phyloP scores from a whole-genome alignment of 2,797 vertebrate genomes.

The Poecile montanus region DNA sequence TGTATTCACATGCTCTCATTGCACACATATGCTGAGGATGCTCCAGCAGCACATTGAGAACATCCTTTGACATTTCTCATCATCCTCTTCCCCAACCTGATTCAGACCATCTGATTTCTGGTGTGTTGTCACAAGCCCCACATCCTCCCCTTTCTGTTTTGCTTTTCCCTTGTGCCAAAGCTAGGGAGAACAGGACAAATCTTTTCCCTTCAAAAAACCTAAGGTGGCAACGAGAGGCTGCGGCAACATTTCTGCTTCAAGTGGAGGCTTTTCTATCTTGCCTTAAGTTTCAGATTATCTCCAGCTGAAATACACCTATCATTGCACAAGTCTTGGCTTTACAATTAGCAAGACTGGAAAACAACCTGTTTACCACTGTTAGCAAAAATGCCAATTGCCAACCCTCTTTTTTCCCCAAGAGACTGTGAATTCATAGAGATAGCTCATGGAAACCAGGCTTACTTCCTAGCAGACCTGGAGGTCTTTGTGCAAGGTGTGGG shows the following conservation, averaged over 20 bases:
- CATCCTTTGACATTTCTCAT: neutral
- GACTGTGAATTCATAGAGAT: neutral
- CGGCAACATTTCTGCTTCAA: neutral
- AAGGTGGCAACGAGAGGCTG: neutral
- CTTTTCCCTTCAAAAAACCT: neutral
- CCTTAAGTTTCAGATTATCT: neutral
- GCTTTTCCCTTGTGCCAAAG: neutral
- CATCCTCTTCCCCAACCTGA: neutral
- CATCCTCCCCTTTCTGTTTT: neutral
- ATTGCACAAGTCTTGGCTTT: neutral
- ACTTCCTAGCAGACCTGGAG: neutral
- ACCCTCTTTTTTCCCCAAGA: neutral
- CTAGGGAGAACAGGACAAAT: neutral
- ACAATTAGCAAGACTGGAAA: neutral
- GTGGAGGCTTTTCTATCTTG: neutral
- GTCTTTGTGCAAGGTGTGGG: neutral
- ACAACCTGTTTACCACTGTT: neutral
- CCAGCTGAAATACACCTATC: neutral
- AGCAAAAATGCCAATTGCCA: neutral
- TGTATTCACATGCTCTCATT: neutral
- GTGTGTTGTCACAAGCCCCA: neutral
- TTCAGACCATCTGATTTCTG: neutral
- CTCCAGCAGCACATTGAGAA: neutral
- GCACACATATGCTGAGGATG: neutral
- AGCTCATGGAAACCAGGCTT: neutral